phyloP scores from a whole-genome alignment of 2,888 invertebrate species.

The Plebejus argus region DNA sequence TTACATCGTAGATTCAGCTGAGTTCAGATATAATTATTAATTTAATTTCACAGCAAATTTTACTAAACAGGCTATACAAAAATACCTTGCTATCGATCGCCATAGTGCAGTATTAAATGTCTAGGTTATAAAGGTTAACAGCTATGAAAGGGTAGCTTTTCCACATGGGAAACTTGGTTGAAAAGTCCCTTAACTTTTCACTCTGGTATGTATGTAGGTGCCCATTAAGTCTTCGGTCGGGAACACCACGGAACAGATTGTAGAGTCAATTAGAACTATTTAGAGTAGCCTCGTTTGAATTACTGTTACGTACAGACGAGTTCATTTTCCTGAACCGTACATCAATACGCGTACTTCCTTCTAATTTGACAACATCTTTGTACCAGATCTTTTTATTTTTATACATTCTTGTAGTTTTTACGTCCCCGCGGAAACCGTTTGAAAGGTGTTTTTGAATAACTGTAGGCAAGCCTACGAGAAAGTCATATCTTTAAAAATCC shows the following conservation, averaged over 20 bases:
- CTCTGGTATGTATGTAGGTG: not conserved
- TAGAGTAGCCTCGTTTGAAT: not conserved
- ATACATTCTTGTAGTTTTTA: not conserved
- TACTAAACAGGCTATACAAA: no score
- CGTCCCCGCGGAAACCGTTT: not conserved
- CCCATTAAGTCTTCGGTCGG: not conserved
- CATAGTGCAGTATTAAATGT: no score
- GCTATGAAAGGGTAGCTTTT: no score
- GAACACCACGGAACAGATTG: not conserved
- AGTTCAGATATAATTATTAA: no score
- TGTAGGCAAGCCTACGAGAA: not conserved
- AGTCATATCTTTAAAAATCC: not conserved
- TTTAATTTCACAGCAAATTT: no score
- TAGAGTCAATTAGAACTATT: slow-evolving; percentile 26
- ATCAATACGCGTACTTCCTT: not conserved
- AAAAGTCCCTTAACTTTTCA: not conserved
- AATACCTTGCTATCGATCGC: no score
- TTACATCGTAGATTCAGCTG: no score
- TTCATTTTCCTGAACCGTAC: not conserved
- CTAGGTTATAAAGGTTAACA: no score
- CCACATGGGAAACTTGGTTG: not conserved
- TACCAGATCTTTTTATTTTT: no score
- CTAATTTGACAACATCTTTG: no score
- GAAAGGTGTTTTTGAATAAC: not conserved
- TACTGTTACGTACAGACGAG: slow-evolving; percentile 23